Percentiles rank a stretch among this genome's conserved stretches.
These are phyloP conservation scores for Montifringilla adamsi DNA, from an alignment of 2,113 vertebrate species.

Conservation along the genomic window DNA sequence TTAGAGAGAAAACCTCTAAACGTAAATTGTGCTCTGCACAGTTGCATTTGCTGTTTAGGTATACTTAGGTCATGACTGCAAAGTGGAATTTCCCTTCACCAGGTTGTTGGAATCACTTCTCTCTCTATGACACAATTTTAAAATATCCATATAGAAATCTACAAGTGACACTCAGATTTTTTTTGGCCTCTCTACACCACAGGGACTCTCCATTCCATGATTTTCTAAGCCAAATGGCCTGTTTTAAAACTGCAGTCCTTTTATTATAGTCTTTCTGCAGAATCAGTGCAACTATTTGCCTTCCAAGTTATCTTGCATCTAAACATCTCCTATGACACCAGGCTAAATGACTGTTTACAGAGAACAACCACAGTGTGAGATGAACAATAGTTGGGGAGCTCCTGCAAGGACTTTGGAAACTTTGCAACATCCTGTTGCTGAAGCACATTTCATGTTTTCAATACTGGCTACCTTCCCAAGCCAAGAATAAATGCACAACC, in stretches of 20 bases:
- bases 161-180: background rate
- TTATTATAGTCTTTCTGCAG: background rate
- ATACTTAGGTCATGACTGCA: background rate
- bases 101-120: background rate
- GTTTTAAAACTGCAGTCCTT: background rate
- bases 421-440: background rate
- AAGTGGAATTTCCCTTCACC: background rate
- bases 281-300: background rate
- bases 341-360: background rate
- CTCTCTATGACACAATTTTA: background rate
- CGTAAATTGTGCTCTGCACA: too few species aligned
- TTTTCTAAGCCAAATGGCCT: background rate
- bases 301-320: background rate
- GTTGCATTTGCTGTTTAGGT: background rate
- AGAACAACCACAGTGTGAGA: background rate
- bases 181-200: background rate
- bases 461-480: background rate
- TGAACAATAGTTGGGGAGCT: background rate
- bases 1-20: background rate
- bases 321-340: background rate
- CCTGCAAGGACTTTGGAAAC: background rate
- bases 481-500: background rate
- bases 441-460: background rate
- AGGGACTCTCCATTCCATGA: background rate
- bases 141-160: background rate